Evolutionary conservation across 2,888 invertebrate genomes (phyloP).

Genomic region (Deilephila elpenor): DNA sequence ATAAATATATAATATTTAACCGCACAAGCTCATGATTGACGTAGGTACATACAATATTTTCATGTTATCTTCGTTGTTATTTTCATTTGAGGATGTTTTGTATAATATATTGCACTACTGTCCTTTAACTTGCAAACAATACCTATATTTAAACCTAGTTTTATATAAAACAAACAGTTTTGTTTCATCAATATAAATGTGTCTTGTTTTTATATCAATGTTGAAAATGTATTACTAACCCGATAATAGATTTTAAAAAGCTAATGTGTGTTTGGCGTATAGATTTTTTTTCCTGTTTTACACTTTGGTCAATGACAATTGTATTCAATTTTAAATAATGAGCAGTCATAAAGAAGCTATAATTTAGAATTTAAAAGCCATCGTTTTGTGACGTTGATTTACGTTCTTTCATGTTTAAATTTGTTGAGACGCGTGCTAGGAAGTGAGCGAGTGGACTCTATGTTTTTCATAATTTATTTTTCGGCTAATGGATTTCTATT

Average conservation of each 20-base stretch:
- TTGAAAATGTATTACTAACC: too few species aligned
- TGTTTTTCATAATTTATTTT: background rate
- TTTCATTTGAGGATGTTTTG: too few species aligned
- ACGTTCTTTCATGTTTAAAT: slow-evolving; percentile 8
- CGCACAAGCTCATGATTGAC: background rate
- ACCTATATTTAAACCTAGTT: too few species aligned
- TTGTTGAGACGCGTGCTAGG: background rate
- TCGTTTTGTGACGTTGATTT: slow-evolving; percentile 40
- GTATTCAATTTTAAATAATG: slow-evolving; percentile 39
- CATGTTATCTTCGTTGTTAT: background rate
- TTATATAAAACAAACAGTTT: too few species aligned
- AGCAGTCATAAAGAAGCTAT: slow-evolving; percentile 32
- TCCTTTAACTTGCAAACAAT: too few species aligned
- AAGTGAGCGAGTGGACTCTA: background rate
- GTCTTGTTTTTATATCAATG: too few species aligned
- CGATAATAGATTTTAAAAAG: too few species aligned
- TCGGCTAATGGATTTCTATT: background rate
- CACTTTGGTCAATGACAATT: slow-evolving; percentile 33
- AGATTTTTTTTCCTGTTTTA: background rate
- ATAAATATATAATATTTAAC: slow-evolving; percentile 3
- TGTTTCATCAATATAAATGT: too few species aligned
- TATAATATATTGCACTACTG: too few species aligned
- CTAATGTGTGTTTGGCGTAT: too few species aligned
- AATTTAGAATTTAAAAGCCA: slow-evolving; percentile 44
- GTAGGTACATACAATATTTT: too few species aligned